Evolutionary conservation across 2,113 vertebrate genomes (phyloP), one percentile per base, ranked within the genome.

Genomic region (Carassius auratus): DNA sequence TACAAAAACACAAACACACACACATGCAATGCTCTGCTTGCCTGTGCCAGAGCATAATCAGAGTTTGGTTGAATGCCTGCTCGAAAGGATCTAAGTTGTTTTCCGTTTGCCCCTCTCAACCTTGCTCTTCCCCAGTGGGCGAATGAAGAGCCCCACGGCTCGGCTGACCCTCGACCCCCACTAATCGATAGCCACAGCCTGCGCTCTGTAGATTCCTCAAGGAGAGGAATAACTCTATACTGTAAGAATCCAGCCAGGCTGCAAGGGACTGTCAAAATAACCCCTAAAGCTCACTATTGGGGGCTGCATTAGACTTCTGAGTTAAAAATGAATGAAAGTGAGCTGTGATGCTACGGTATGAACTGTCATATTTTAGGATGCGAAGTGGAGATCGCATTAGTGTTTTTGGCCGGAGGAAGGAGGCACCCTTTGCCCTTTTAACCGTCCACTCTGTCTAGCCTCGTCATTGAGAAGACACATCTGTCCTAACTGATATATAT

Each of bases 1-100:
- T 77, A 66, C 84, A 84, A 80, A 83, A 62, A 85, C 77, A 86
- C 55, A 84, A 52, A 89, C 74, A 66, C n/a, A n/a, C n/a, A n/a
- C n/a, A n/a, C 89, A 88, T 42, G 61, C 85, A 86, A 68, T 66
- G 33, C 85, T 83, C 38, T 50, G 83, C 74, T 61, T 8, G 77
- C 33, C 76, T 75, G 76, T 87, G 78, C 76, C 86, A 87, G 76
- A 79, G 69, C 69, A 86, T 83, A 85, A 87, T 88, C 83, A 88
- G 42, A 17, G 81, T 61, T 75, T 66, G 84, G 66, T 68, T n/a
- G n/a, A n/a, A 86, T 61, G 83, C 50, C 75, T 86, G 74, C 68
- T 81, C 38, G 81, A 84, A 87, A 86, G 74, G 78, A 88, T 84
- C 87, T 77, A 83, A 82, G 78, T 81, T 86, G 79, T 86, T 85